Base-by-base conservation (phyloP, 2,888 invertebrate genomes). In the Lasioglossum malachurum region DNA sequence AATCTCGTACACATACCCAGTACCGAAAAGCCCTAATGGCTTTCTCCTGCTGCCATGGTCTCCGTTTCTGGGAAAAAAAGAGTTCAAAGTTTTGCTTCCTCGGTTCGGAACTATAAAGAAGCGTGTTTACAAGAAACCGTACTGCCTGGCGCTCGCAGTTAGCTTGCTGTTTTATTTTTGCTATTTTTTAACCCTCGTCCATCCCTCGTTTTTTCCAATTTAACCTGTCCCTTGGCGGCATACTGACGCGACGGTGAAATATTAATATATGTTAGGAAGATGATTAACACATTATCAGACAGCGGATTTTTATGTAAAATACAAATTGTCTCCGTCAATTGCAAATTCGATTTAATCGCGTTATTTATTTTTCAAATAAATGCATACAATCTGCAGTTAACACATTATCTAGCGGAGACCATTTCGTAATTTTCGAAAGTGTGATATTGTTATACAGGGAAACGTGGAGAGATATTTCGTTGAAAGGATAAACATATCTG, bases 141-240 rank as follows among this genome's bases (percentile, higher is more conserved):
- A 4, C 23, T 57, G 57, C n/a, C 57, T n/a, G 57, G 57, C 12
- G 57, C 57, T n/a, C n/a, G 57, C 57, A 27, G n/a, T 12, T 1
- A n/a, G n/a, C n/a, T 53, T 23, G 53, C 23, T 23, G 23, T 53
- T 10, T 53, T 53, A 53, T 53, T 53, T 53, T 57, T 57, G 57
- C 57, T 57, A 57, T 57, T 57, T 57, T 57, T 57, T 57, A n/a
- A 57, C 57, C 12, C 49, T 53, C 80, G 46, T 49, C 35, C 7
- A n/a, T 44, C 74, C 53, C 53, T 75, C 57, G 57, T 57, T 57
- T 57, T 57, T 57, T 57, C 57, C 57, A 57, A 57, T 57, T 57
- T 57, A 57, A n/a, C 1, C 57, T 57, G n/a, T 57, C n/a, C 57
- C 57, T 57, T 57, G 12, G 57, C n/a, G n/a, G 57, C 4, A n/a